These are phyloP conservation scores for Prosapia bicincta DNA, from an alignment of 2,888 invertebrate genomes.

Conservation along the genomic window DNA sequence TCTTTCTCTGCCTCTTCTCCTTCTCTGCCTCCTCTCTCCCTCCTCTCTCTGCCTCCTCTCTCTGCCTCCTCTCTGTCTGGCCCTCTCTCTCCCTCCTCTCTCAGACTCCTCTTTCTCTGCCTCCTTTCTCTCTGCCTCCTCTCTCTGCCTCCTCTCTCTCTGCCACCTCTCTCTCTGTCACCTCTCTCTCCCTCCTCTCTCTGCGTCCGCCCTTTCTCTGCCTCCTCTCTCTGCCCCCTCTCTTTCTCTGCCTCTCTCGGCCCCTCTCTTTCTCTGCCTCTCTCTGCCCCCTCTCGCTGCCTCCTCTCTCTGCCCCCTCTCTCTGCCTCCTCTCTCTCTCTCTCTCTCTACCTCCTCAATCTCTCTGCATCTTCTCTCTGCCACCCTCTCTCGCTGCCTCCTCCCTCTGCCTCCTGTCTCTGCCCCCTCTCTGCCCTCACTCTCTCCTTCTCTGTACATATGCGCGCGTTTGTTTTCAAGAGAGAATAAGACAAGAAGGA, in stretches of 20 bases:
- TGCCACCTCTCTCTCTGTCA: not conserved
- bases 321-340: slow-evolving; percentile 3
- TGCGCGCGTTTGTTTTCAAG: too few species aligned
- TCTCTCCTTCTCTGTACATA: not conserved
- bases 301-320: not conserved
- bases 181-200: not conserved
- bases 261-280: not conserved
- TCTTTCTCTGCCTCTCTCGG: not conserved
- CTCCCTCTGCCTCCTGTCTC: not conserved
- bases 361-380: not conserved
- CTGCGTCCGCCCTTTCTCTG: not conserved
- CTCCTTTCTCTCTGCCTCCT: not conserved
- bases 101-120: not conserved
- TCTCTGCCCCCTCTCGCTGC: not conserved
- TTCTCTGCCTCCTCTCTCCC: not conserved
- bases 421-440: not conserved
- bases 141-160: not conserved
- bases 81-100: not conserved
- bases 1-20: not conserved
- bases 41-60: not conserved
- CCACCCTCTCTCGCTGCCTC: not conserved
- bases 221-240: not conserved
- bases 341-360: not conserved
- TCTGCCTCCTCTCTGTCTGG: not conserved
- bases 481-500: not conserved